A percentile compares a stretch with the other conserved stretches of the same genome.
phyloP scores from a whole-genome alignment of 2,113 vertebrate species.

The Steatornis caripensis region DNA sequence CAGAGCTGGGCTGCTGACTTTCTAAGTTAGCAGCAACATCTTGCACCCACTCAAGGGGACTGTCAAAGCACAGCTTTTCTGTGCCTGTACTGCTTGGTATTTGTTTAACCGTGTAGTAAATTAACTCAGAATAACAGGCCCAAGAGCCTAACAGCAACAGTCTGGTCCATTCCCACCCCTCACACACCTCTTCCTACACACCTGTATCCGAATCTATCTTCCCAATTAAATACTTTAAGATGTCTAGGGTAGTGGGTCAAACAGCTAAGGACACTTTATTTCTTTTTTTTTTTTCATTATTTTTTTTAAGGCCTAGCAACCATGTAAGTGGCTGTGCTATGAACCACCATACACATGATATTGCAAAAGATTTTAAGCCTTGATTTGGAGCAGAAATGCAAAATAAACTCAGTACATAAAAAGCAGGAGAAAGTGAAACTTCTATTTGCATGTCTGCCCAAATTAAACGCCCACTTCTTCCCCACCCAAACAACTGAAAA shows the following conservation, averaged over 20 bases:
- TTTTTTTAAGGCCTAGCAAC: background rate
- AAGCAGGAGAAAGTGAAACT: background rate
- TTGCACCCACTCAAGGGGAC: background rate
- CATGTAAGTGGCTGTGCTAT: background rate
- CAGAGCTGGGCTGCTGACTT: conserved; percentile 28
- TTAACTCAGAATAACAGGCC: background rate
- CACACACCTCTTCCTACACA: background rate
- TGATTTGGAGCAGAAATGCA: background rate
- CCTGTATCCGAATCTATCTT: background rate
- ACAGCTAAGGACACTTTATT: background rate
- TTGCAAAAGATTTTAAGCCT: background rate
- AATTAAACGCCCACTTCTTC: background rate
- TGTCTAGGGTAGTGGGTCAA: background rate
- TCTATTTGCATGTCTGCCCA: background rate
- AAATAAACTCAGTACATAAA: background rate
- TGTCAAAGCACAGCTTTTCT: background rate
- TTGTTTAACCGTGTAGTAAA: background rate
- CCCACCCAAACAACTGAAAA: background rate
- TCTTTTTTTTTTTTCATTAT: too few relatives aligned
- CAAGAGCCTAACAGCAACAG: background rate
- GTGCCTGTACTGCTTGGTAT: background rate
- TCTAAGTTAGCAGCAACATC: background rate
- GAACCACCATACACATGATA: background rate
- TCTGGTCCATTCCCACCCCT: background rate
- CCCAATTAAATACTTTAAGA: background rate